Conservation (phyloP, 2,113 vertebrate species). For the Lophura nycthemera region DNA sequence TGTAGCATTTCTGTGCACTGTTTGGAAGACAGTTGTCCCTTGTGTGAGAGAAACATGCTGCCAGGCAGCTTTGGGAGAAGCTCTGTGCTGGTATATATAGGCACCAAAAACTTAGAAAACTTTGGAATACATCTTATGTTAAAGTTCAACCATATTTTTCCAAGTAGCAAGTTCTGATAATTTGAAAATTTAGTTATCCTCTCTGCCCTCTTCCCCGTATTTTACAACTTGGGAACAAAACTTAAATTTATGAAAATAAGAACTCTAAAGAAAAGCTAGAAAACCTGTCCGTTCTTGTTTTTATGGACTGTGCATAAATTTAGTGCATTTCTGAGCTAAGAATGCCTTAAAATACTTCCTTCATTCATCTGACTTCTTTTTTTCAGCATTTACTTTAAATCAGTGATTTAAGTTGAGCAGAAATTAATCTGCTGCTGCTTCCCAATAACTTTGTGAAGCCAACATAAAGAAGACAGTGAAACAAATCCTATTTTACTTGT, state of each 20-base stretch:
- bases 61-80: neutral
- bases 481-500: neutral
- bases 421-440: neutral
- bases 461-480: neutral
- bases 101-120: neutral
- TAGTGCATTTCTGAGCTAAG: neutral
- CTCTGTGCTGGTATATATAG: neutral
- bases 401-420: neutral
- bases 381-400: neutral
- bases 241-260: neutral
- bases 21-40: neutral
- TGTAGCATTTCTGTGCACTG: neutral
- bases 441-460: neutral
- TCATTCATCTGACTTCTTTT: neutral
- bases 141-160: neutral
- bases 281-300: neutral
- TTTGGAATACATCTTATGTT: neutral
- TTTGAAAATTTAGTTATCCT: neutral
- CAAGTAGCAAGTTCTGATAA: neutral
- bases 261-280: neutral
- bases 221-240: neutral
- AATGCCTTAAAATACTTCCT: neutral
- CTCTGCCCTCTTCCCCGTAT: accelerated
- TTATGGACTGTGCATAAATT: neutral
- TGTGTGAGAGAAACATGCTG: neutral